Conservation (phyloP, 2,888 invertebrate species). For the Auanema freiburgensis region DNA sequence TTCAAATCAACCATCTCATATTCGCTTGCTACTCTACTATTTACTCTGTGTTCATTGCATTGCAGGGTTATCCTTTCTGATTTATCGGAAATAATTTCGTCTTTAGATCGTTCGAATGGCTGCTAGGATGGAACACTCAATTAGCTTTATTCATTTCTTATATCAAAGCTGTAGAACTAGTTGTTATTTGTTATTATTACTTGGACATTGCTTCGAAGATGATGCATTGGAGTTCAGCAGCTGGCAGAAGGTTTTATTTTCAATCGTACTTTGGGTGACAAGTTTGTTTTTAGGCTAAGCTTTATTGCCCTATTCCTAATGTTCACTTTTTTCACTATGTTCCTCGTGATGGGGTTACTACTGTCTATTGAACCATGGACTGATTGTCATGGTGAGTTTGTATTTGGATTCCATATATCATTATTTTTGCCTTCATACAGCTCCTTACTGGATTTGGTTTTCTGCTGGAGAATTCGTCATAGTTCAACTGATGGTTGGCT, state of each 20-base stretch:
- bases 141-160: constrained; percentile 40
- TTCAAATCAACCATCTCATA: constrained; percentile 32
- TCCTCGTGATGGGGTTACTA: constrained; percentile 45
- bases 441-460: constrained; percentile 53
- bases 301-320: constrained; percentile 44
- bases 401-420: not conserved
- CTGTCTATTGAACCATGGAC: constrained; percentile 43
- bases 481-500: constrained; percentile 48
- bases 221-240: constrained; percentile 48
- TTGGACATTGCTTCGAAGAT: constrained; percentile 49
- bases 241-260: constrained; percentile 34
- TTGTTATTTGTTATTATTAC: constrained; percentile 52
- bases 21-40: constrained; percentile 44
- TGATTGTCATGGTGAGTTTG: constrained; percentile 42
- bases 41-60: constrained; percentile 43
- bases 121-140: constrained; percentile 50
- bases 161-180: constrained; percentile 43
- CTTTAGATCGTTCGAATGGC: constrained; percentile 54
- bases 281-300: constrained; percentile 32
- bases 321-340: constrained; percentile 49
- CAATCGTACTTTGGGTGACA: not conserved
- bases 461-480: constrained; percentile 43
- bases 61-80: constrained; percentile 36
- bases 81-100: too few species aligned
- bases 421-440: constrained; percentile 10